Conservation (phyloP, 1,140 invertebrate species). For the Panagrolaimus sp. region DNA sequence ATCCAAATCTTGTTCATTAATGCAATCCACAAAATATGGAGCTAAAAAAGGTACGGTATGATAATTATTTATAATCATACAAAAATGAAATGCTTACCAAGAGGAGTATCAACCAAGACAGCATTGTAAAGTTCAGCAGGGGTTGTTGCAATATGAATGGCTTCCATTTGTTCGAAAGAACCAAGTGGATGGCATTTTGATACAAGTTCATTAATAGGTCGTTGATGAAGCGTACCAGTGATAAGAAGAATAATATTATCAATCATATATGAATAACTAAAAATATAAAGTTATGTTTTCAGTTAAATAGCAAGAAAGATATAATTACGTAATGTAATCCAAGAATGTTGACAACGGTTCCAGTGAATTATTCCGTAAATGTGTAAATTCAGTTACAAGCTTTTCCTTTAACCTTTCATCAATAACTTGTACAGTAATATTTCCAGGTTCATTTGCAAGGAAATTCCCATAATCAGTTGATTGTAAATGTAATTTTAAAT, state of each 20-base stretch:
- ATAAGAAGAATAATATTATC: conserved; percentile 99
- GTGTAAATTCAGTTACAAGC: conserved; percentile 94
- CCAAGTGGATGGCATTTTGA: conserved; percentile 98
- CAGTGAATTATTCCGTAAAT: conserved; percentile 92
- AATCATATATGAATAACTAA: conserved; percentile 97
- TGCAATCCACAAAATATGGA: conserved; percentile 98
- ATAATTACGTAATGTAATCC: conserved; percentile 82
- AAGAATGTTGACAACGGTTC: conserved; percentile 94
- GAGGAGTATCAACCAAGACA: conserved; percentile 95
- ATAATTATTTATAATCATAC: conserved; percentile 1
- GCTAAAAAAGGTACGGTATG: conserved; percentile 65
- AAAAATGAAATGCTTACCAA: conserved; percentile 73
- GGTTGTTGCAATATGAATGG: conserved; percentile 97
- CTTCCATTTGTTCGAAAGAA: conserved; percentile 99
- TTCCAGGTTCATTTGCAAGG: conserved; percentile 94
- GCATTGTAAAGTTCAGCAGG: conserved; percentile 98
- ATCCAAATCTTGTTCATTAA: conserved; percentile 98
- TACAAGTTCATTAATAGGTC: conserved; percentile 93
- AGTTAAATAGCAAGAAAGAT: neutral
- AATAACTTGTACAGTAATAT: conserved; percentile 90
- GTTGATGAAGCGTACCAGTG: conserved; percentile 94
- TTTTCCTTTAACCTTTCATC: conserved; percentile 98
- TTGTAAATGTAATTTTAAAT: conserved; percentile 96
- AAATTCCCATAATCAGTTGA: conserved; percentile 98
- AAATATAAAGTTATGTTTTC: conserved; percentile 20